Conservation (phyloP, 2,113 vertebrate genomes). For the Paramisgurnus dabryanus region DNA sequence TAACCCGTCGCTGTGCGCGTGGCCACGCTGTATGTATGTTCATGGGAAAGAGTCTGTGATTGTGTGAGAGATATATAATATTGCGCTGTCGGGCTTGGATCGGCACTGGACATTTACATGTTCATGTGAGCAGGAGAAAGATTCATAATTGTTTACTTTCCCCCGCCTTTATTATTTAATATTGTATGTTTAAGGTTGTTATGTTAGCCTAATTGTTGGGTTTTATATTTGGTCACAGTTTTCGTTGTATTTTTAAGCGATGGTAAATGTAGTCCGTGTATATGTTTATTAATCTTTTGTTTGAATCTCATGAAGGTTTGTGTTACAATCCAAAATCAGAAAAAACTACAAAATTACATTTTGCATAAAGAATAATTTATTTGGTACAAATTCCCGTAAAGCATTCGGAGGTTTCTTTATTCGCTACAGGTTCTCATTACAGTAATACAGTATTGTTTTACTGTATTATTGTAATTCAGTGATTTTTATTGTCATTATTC, state of each 20-base stretch:
- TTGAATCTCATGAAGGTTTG: neutral
- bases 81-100: slow-evolving; percentile 29
- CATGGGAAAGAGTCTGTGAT: slow-evolving; percentile 12
- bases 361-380: neutral
- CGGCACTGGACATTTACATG: slow-evolving; percentile 35
- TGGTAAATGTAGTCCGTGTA: slow-evolving; percentile 42
- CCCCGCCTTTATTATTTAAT: slow-evolving; percentile 63
- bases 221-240: slow-evolving; percentile 49
- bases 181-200: slow-evolving; percentile 48
- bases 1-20: slow-evolving; percentile 45
- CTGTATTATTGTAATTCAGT: no score
- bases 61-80: slow-evolving; percentile 19
- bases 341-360: no score
- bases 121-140: slow-evolving; percentile 20
- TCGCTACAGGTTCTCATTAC: neutral
- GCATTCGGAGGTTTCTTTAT: no score
- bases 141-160: slow-evolving; percentile 47
- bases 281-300: slow-evolving; percentile 15
- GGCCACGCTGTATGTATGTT: slow-evolving; percentile 10
- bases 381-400: neutral
- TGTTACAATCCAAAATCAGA: no score
- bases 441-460: neutral
- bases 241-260: slow-evolving; percentile 45
- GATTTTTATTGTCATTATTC: neutral
- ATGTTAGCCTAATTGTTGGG: slow-evolving; percentile 50